Percentiles rank a stretch among this genome's conserved stretches.
Conservation (phyloP, 1,140 invertebrate species). For the Drosophila malerkotliana region DNA sequence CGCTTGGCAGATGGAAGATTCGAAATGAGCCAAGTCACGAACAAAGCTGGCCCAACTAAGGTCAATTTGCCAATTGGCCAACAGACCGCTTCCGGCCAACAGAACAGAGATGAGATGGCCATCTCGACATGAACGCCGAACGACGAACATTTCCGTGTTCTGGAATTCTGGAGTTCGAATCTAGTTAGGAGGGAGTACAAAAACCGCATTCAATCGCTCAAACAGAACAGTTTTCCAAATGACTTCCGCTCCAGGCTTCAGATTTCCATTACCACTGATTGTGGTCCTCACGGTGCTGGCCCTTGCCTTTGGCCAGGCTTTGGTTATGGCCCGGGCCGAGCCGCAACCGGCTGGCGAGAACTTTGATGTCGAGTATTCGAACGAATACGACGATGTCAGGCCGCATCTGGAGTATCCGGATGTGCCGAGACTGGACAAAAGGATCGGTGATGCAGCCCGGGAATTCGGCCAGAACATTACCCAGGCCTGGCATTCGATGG, state of each 20-base stretch:
- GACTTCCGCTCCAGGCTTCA: constrained; percentile 17
- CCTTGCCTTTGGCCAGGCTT: background rate
- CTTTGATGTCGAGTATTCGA: constrained; percentile 57
- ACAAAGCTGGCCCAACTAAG: background rate
- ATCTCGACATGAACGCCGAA: constrained; percentile 7
- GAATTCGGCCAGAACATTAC: constrained; percentile 50
- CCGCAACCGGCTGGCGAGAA: constrained; percentile 9
- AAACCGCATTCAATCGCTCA: constrained; percentile 15
- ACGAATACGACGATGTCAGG: constrained; percentile 68
- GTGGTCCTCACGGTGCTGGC: constrained; percentile 11
- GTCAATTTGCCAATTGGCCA: background rate
- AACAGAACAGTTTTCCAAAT: constrained; percentile 51
- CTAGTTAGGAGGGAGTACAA: constrained; percentile 30
- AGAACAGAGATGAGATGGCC: background rate
- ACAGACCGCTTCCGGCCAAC: constrained; percentile 11
- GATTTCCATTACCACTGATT: constrained; percentile 1
- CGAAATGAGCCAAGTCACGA: constrained; percentile 13
- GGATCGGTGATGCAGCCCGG: constrained; percentile 40
- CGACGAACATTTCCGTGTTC: constrained; percentile 16
- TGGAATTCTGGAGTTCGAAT: background rate
- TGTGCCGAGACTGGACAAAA: constrained; percentile 56
- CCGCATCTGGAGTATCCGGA: constrained; percentile 61
- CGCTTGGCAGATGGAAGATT: constrained; percentile 1
- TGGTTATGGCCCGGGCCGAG: background rate
- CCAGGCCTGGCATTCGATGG: constrained; percentile 65